Evolutionary conservation across 1,140 invertebrate species (phyloP).

Genomic region (Apis mellifera): Amel_HAv3.1 CM009936.2:7467001-7467500

Average conservation of each 20-base stretch:
- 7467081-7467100: no score
- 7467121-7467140: no score
- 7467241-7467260: background rate
- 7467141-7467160: no score
- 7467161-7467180: no score
- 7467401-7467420: background rate
- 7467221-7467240: conserved; percentile 16
- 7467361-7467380: conserved; percentile 25
- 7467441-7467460: conserved; percentile 32
- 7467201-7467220: no score
- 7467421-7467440: background rate
- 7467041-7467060: no score
- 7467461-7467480: conserved; percentile 41
- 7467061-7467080: no score
- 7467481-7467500: conserved; percentile 22
- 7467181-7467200: background rate
- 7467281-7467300: conserved; percentile 16
- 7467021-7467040: no score
- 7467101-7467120: background rate
- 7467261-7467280: conserved; percentile 5
- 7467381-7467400: background rate
- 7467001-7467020: no score
- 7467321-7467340: background rate
- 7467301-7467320: conserved; percentile 29
- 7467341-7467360: background rate